These are phyloP conservation scores for Peribatodes rhomboidaria DNA, from an alignment of 2,888 invertebrate species.

Conservation along the genomic window DNA sequence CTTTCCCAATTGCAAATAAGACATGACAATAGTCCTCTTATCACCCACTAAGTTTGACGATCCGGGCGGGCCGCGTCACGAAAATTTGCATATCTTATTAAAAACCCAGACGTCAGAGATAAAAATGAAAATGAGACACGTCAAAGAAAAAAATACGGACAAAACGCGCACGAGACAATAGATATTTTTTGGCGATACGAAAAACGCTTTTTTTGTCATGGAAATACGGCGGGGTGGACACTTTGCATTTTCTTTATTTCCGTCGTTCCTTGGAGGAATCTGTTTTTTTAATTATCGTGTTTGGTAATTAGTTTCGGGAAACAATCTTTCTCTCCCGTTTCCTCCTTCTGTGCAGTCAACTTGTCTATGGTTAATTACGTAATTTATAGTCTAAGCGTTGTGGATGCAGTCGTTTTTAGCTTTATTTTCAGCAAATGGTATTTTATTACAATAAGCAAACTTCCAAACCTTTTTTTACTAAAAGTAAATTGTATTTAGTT, in stretches of 20 bases:
- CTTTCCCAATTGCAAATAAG: constrained; percentile 13
- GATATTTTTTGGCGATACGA: constrained; percentile 82
- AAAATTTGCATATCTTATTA: constrained; percentile 85
- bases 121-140: constrained; percentile 83
- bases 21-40: constrained; percentile 50
- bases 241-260: constrained; percentile 85
- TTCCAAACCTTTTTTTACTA: not conserved
- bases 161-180: constrained; percentile 80
- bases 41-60: constrained; percentile 65
- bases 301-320: constrained; percentile 86
- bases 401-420: constrained; percentile 9
- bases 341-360: constrained; percentile 73
- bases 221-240: constrained; percentile 83
- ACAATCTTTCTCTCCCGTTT: constrained; percentile 79
- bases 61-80: constrained; percentile 60
- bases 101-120: constrained; percentile 79
- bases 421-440: not conserved
- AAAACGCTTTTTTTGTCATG: constrained; percentile 80
- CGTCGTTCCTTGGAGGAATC: constrained; percentile 77
- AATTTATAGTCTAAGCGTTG: constrained; percentile 74
- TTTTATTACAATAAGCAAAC: not conserved
- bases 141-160: constrained; percentile 79
- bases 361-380: constrained; percentile 81
- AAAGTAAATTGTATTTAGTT: no score
- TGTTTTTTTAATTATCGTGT: constrained; percentile 86